phyloP scores from a whole-genome alignment of 2,113 vertebrate genomes.

The Boulengerochromis microlepis region DNA sequence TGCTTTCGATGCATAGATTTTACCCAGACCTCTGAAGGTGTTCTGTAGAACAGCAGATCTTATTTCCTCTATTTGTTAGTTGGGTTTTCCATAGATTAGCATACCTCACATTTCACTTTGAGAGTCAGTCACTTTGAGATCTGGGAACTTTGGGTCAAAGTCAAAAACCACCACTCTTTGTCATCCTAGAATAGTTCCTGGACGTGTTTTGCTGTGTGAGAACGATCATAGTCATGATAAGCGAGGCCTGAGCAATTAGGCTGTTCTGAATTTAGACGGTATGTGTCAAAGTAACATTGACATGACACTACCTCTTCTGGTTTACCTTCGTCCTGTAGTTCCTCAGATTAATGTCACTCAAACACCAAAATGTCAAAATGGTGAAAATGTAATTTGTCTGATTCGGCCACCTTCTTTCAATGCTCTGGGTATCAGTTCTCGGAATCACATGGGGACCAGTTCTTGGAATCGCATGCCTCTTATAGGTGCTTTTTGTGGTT shows the following conservation, averaged over 20 bases:
- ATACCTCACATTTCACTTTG: background rate
- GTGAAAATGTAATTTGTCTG: background rate
- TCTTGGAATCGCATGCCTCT: background rate
- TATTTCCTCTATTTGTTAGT: background rate
- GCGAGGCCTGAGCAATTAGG: background rate
- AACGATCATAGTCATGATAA: background rate
- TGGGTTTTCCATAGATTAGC: background rate
- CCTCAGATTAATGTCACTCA: background rate
- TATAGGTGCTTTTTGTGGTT: background rate
- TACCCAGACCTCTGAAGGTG: background rate
- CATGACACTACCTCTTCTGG: background rate
- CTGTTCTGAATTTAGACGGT: background rate
- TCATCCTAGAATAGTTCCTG: background rate
- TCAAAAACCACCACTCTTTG: background rate
- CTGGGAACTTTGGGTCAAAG: background rate
- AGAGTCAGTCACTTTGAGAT: background rate
- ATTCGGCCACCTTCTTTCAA: background rate
- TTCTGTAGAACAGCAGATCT: background rate
- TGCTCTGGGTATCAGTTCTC: background rate
- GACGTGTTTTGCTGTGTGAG: background rate
- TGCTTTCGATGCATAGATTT: background rate
- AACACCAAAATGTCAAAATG: background rate
- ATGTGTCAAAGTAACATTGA: background rate
- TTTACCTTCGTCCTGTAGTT: background rate
- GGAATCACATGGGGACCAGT: background rate